These are phyloP conservation scores for Limonius californicus DNA, from an alignment of 1,140 invertebrate species.

Conservation along the genomic window DNA sequence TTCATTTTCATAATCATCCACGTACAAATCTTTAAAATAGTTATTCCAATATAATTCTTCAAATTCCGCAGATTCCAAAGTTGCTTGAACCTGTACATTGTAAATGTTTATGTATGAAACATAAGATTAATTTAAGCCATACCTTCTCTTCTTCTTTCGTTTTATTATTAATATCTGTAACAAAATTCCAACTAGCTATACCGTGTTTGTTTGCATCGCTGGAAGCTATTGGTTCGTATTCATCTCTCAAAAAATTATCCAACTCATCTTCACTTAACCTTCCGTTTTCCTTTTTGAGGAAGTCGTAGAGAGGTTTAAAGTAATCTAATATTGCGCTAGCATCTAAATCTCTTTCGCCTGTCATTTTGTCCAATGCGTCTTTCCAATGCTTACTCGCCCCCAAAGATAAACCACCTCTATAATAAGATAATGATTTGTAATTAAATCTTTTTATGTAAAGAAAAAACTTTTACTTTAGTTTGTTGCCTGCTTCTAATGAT, in stretches of 20 bases:
- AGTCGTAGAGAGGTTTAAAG: slow-evolving; percentile 42
- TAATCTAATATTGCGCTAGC: slow-evolving; percentile 49
- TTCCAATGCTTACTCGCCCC: slow-evolving; percentile 62
- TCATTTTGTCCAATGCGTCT: slow-evolving; percentile 56
- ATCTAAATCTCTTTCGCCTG: slow-evolving; percentile 54
- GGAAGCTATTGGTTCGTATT: slow-evolving; percentile 23
- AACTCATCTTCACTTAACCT: slow-evolving; percentile 23
- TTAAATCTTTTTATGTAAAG: too few species aligned
- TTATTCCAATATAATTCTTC: neutral
- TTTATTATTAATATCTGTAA: slow-evolving; percentile 30
- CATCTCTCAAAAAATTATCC: slow-evolving; percentile 21
- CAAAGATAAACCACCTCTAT: slow-evolving; percentile 54
- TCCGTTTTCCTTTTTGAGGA: neutral
- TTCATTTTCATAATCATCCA: slow-evolving; percentile 26
- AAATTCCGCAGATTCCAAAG: too few species aligned
- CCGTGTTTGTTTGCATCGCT: slow-evolving; percentile 18
- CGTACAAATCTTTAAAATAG: slow-evolving; percentile 29
- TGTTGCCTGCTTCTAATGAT: slow-evolving; percentile 20
- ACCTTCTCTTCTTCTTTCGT: slow-evolving; percentile 10
- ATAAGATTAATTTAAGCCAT: too few species aligned
- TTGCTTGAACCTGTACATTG: too few species aligned
- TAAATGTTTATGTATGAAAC: too few species aligned
- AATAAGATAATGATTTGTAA: too few species aligned
- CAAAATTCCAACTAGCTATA: slow-evolving; percentile 32
- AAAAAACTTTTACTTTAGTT: slow-evolving; percentile 25